Evolutionary conservation across 2,888 invertebrate genomes (phyloP), one percentile per base, ranked within the genome.

Genomic region (Andrena bicolor): DNA sequence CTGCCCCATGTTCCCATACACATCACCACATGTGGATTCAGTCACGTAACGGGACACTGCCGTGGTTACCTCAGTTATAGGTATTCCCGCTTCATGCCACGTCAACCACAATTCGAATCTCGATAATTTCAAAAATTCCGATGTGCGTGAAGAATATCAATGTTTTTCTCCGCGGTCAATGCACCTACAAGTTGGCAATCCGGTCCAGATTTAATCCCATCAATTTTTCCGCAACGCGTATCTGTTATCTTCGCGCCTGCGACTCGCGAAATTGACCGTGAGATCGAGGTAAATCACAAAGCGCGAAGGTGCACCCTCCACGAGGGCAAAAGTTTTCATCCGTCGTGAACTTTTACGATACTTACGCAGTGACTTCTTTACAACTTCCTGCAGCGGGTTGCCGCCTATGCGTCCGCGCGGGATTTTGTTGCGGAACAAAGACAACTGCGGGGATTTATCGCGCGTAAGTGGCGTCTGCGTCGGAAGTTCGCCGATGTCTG

Each of bases 351-450:
- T 86, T 86, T 84, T 75, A 77, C 83, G 77, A 74, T 80, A 84
- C 82, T 86, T 82, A 53, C 64, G 49, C 20, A 63, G 28, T 35
- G 86, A 86, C 86, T 86, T 85, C 73, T 80, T 86, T 84, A 82
- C 72, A 70, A 71, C 32, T 69, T 77, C 60, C 68, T 10, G 66
- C 35, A 70, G 70, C 28, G 66, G 35, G 49, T 53, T 66, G 28
- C 53, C 78, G 80, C 72, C 70, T 80, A 61, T 61, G 63, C 69
- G 58, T 60, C 66, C 51, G 23, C 49, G n/a, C 30, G 41, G 65
- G 70, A 72, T 79, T 61, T 70, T 63, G 51, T 68, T 68, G 53
- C 61, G 71, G 69, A 85, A 77, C 81, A 63, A 66, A 66, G 71
- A 76, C 74, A 77, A 76, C 73, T 58, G 61, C 58, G 26, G 20